Base-by-base conservation (phyloP, 2,113 vertebrate genomes). In the Paratilapia polleni region DNA sequence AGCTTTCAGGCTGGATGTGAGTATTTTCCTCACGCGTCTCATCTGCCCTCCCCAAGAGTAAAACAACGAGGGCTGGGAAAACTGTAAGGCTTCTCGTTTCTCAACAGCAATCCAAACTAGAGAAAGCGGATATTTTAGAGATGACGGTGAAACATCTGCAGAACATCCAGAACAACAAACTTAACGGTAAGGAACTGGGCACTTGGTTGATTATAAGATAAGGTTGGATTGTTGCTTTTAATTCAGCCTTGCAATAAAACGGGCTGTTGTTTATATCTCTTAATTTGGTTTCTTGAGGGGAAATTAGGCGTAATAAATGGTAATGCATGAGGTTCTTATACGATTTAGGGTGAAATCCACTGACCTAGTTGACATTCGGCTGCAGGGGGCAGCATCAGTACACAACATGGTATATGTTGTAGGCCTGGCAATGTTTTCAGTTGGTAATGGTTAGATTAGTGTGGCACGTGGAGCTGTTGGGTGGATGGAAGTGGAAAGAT, bases 111-210 rank as follows among this genome's bases (percentile, higher is more conserved):
- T 97, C 97, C 68, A 98, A 98, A 75, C 92, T 98, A 49, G 97
- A 98, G 82, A 98, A 98, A 74, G 97, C 97, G 2, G 97, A 98
- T 80, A 98, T 98, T 78, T 96, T 98, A 1, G 97, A 98, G 89
- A 98, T 98, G 97, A 97, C 97, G 0, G 97, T 98, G 78, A 97
- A 97, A 88, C 97, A 98, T 85, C 96, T 98, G 61, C 97, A 97
- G 90, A 97, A 97, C 88, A 97, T 98, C 89, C 97, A 97, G 91
- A 96, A 86, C 85, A 96, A 77, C 78, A 96, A 94, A 91, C 77
- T 94, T 58, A 92, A 94, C 79, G 97, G 97, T 97, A 89, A 97
- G 96, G 83, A 60, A 2, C 54, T 12, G 17, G 24, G 5, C 19
- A 19, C 20, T 34, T 34, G 26, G 52, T 34, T 54, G 26, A 54